Base-by-base conservation (phyloP, 2,888 invertebrate species). In the Zelleria hepariella region DNA sequence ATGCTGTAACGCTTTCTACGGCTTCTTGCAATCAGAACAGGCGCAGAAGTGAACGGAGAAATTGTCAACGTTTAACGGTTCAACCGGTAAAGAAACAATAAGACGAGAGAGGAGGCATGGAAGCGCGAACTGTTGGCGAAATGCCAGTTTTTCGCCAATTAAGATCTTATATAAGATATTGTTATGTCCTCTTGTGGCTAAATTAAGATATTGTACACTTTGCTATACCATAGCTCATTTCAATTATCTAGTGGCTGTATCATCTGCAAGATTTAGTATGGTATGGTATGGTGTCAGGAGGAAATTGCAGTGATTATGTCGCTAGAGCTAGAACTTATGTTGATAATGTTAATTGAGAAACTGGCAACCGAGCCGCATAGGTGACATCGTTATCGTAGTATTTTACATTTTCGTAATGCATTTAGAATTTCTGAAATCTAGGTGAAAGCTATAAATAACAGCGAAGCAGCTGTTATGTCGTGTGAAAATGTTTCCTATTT, bases 31-130 rank as follows among this genome's bases (percentile, higher is more conserved):
- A 78, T 76, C 80, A 75, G 76, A 83, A 78, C 82, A 76, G 78
- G 74, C 72, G 74, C 80, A 81, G 78, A 81, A 81, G 78, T 82
- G 82, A 85, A 67, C 75, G 82, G 84, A 83, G 84, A 84, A 83
- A 83, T 84, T 83, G 76, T 72, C 74, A 77, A 73, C 67, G 71
- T 72, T 73, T 81, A 78, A 78, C 79, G 78, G 79, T 78, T 70
- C 62, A 66, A 62, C 73, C 68, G 59, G 64, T 65, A 70, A 72
- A 76, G 77, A 80, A 75, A 68, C 68, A 42, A 42, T 56, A 32
- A 56, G 32, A 32, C 56, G 42, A 56, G 42, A 21, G 56, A 54
- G 54, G 10, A 56, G 42, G 56, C 27, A 42, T 32, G 42, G 42
- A 56, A 56, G 56, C 42, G 56, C 32, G n/a, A 56, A 26, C 25